Conservation (phyloP, 2,888 invertebrate genomes). For the Formica aserva region DNA sequence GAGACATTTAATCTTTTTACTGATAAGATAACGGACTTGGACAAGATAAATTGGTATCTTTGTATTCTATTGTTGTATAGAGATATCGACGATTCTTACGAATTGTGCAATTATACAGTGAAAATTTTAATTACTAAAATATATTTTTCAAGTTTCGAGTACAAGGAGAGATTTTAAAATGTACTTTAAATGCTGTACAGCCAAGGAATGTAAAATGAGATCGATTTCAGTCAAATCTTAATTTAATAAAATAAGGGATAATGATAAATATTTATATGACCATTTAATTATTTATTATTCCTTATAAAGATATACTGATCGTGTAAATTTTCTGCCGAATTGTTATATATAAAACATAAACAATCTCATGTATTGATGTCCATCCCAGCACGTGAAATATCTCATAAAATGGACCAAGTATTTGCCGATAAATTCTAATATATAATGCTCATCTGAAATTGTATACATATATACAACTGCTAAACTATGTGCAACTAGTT, state of each 20-base stretch:
- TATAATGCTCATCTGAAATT: neutral
- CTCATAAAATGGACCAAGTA: neutral
- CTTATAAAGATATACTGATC: neutral
- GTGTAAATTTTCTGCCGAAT: neutral
- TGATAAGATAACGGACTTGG: neutral
- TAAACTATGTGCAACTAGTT: neutral
- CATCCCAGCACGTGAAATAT: neutral
- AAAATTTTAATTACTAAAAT: neutral
- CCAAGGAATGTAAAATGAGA: neutral
- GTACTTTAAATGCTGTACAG: neutral
- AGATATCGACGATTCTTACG: neutral
- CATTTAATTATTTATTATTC: neutral
- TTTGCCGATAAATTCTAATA: neutral
- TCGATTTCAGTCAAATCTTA: neutral
- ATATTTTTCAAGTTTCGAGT: neutral
- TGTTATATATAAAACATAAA: neutral
- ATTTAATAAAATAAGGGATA: neutral
- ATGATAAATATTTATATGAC: neutral
- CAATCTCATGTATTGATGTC: neutral
- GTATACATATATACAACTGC: neutral
- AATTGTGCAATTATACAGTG: neutral
- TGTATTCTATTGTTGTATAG: neutral
- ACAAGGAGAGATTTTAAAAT: neutral
- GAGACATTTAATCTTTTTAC: neutral
- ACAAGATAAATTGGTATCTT: neutral